Percentiles rank a stretch among this genome's conserved stretches.
Conservation (phyloP, 2,888 invertebrate genomes). For the Stramonita haemastoma region DNA sequence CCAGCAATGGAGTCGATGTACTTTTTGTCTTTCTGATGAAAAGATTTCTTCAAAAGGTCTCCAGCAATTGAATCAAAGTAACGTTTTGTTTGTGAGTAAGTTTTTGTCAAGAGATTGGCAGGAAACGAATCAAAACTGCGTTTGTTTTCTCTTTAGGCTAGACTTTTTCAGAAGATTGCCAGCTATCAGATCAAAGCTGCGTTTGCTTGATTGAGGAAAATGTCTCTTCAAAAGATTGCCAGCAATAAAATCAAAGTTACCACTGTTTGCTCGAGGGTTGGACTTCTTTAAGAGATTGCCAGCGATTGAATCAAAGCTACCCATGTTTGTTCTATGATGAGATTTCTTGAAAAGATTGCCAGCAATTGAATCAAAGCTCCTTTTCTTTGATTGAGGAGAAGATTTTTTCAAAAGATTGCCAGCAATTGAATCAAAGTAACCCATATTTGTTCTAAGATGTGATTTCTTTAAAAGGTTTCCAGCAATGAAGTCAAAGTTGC, state of each 20-base stretch:
- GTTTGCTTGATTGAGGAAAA: not conserved
- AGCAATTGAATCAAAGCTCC: slow-evolving; percentile 7
- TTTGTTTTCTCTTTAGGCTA: not conserved
- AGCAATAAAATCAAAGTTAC: slow-evolving; percentile 9
- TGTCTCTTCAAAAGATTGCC: slow-evolving; percentile 8
- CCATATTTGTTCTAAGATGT: not conserved
- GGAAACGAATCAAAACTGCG: not conserved
- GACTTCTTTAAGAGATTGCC: not conserved
- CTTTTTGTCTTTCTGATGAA: not conserved
- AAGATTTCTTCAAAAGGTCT: slow-evolving; percentile 3
- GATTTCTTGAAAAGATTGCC: not conserved
- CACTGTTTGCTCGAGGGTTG: not conserved
- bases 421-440: slow-evolving; percentile 18
- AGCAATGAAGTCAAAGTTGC: slow-evolving; percentile 7
- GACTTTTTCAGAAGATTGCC: not conserved
- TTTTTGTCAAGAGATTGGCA: not conserved
- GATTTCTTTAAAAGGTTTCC: slow-evolving; percentile 18
- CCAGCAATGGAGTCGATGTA: slow-evolving; percentile 23
- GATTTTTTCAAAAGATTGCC: not conserved
- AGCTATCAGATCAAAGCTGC: not conserved
- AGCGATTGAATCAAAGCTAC: slow-evolving; percentile 3
- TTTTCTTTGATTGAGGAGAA: not conserved
- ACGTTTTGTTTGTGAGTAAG: not conserved
- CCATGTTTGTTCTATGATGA: not conserved
- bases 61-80: slow-evolving; percentile 8